Base-by-base conservation (phyloP, 2,797 vertebrate genomes). In the Enteromius anoplus region DNA sequence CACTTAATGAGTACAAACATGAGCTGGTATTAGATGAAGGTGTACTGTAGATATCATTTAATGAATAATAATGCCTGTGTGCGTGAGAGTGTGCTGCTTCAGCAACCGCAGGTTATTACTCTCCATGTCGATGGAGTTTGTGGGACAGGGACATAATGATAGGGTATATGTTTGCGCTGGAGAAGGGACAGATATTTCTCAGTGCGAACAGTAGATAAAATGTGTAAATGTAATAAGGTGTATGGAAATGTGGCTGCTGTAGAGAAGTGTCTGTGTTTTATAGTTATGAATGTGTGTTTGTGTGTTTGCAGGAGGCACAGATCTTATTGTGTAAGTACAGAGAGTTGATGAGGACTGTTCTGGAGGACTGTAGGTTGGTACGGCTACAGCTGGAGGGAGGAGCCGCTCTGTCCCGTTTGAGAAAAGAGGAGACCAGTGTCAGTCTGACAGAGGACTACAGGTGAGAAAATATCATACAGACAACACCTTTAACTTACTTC, bases 351-450 rank as follows among this genome's bases (percentile, higher is more conserved):
- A 87, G 93, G 37, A 93, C 86, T 0, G 92, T 98, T 58, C 93
- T 99, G 1, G 94, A 95, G 14, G 96, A 98, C 0, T 71, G 90
- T 0, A 92, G 88, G 82, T 91, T 99, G 90, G 94, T 95, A 73
- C 93, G 92, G 84, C 89, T 98, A 62, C 97, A 98, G 90, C 91
- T 94, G 89, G 97, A 97, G 83, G 97, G 97, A 2, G 96, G 95
- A 65, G 93, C 94, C 0, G 93, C 94, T 1, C 88, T 98, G 87
- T 95, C 95, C 0, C 90, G 94, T 77, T 93, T 99, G 58, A 94
- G 95, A 76, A 95, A 96, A 84, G 96, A 97, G 68, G 95, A 94
- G 29, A 92, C 93, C 45, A 91, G 91, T 21, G 89, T 95, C 55
- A 87, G 89, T 0, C 86, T 89, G 82, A 94, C 93, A 0, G 94